Evolutionary conservation across 2,113 vertebrate species (phyloP).

Genomic region (Pedetes capensis): DNA sequence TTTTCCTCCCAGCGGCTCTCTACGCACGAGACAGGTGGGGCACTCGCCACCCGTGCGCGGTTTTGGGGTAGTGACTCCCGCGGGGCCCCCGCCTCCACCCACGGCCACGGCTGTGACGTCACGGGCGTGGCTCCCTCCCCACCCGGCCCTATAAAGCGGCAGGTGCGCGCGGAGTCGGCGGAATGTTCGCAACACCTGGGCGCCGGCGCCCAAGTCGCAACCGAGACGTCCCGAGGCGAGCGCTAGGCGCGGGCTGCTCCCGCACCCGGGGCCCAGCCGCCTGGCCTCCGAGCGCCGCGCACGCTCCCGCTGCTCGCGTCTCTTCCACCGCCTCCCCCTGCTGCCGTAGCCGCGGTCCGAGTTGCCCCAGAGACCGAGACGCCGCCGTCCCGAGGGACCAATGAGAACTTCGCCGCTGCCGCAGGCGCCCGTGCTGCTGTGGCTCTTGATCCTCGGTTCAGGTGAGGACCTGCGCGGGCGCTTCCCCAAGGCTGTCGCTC

Average conservation of each 20-base stretch:
- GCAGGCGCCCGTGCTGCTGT: slow-evolving; percentile 55
- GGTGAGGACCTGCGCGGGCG: slow-evolving; percentile 49
- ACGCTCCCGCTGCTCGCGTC: not conserved
- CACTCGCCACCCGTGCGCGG: not conserved
- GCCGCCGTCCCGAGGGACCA: slow-evolving; percentile 37
- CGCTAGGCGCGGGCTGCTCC: not conserved
- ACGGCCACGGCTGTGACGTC: slow-evolving; percentile 44
- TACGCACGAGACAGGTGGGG: not conserved
- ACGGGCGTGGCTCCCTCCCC: not conserved
- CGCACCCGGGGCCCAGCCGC: not conserved
- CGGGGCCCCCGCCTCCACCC: slow-evolving; percentile 33
- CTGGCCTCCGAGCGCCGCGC: not conserved
- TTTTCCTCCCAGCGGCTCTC: not conserved
- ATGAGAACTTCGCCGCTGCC: slow-evolving; percentile 61
- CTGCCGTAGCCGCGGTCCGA: not conserved
- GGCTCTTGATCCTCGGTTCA: slow-evolving; percentile 53
- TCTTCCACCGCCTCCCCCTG: not conserved
- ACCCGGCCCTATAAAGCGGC: slow-evolving; percentile 61
- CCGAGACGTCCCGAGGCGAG: not conserved
- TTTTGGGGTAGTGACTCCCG: not conserved
- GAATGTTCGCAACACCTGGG: not conserved
- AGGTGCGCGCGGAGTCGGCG: slow-evolving; percentile 39
- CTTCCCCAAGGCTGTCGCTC: not conserved
- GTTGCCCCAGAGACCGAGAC: slow-evolving; percentile 37
- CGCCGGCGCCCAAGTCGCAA: not conserved